Evolutionary conservation across 2,797 vertebrate species (phyloP).

Genomic region (Liasis olivaceus): DNA sequence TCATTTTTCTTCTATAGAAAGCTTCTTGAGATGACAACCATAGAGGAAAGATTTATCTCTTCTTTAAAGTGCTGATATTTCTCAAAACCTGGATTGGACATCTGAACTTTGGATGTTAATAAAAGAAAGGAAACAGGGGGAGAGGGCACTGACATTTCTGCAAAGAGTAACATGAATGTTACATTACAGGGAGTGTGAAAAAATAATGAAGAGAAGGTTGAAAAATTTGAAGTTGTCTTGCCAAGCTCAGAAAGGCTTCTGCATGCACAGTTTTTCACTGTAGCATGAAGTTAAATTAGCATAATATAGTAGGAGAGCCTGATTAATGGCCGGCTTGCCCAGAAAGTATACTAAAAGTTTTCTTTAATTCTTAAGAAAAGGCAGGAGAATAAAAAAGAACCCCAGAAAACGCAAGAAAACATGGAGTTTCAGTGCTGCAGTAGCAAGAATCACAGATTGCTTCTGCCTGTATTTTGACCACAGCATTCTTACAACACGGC

Average conservation of each 20-base stretch:
- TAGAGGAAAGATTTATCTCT: no score
- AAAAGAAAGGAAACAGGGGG: not conserved
- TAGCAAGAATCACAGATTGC: not conserved
- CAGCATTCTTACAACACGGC: not conserved
- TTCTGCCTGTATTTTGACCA: not conserved
- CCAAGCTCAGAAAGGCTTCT: not conserved
- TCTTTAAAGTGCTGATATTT: not conserved
- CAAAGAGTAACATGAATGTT: not conserved
- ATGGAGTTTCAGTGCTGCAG: not conserved
- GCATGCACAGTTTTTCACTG: constrained; percentile 10
- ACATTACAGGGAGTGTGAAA: constrained; percentile 14
- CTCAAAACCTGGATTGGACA: constrained; percentile 6
- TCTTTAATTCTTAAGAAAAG: not conserved
- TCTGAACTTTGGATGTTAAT: constrained; percentile 18
- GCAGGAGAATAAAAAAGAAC: not conserved
- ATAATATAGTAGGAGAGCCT: not conserved
- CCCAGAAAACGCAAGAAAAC: not conserved
- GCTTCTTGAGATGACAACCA: no score
- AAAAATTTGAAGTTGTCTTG: constrained; percentile 7
- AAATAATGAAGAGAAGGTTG: constrained; percentile 19
- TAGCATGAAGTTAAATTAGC: not conserved
- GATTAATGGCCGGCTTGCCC: constrained; percentile 18
- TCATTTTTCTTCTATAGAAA: no score
- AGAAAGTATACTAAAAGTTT: constrained; percentile 13
- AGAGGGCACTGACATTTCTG: not conserved